A percentile compares a stretch with the other conserved stretches of the same genome.
phyloP scores from a whole-genome alignment of 2,113 vertebrate genomes.

The sheep (Ovis aries) region DNA sequence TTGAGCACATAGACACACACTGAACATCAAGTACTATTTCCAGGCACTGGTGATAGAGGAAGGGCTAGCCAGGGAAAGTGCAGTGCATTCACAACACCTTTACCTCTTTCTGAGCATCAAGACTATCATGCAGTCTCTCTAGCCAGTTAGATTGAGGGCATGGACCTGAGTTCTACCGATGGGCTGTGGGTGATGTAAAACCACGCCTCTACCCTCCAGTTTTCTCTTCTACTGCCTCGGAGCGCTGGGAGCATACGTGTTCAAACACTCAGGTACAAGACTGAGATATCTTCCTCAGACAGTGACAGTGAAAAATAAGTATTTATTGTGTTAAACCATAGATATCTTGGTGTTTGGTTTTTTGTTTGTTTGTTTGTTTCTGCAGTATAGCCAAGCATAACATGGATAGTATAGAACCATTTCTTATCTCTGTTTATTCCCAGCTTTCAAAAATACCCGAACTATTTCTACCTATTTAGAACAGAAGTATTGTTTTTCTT shows the following conservation, averaged over 20 bases:
- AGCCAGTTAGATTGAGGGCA: not conserved
- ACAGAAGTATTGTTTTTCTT: not conserved
- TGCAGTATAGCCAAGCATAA: not conserved
- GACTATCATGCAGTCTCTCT: not conserved
- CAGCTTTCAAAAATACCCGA: not conserved
- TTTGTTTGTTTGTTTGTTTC: not conserved
- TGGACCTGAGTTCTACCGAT: not conserved
- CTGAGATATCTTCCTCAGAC: not conserved
- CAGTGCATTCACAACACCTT: accelerated
- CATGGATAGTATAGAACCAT: not conserved
- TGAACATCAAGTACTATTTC: not conserved
- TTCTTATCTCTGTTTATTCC: not conserved
- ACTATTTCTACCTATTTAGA: not conserved
- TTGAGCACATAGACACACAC: not conserved
- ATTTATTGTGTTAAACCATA: not conserved
- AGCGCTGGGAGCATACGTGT: not conserved
- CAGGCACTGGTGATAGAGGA: not conserved
- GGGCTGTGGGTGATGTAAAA: not conserved
- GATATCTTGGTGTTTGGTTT: not conserved
- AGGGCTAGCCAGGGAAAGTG: not conserved
- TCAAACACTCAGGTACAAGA: not conserved
- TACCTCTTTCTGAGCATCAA: not conserved
- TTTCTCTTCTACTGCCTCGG: not conserved
- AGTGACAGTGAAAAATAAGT: not conserved
- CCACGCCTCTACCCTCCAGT: not conserved